Conservation (phyloP, 2,888 invertebrate species). For the Aporophyla nigra region DNA sequence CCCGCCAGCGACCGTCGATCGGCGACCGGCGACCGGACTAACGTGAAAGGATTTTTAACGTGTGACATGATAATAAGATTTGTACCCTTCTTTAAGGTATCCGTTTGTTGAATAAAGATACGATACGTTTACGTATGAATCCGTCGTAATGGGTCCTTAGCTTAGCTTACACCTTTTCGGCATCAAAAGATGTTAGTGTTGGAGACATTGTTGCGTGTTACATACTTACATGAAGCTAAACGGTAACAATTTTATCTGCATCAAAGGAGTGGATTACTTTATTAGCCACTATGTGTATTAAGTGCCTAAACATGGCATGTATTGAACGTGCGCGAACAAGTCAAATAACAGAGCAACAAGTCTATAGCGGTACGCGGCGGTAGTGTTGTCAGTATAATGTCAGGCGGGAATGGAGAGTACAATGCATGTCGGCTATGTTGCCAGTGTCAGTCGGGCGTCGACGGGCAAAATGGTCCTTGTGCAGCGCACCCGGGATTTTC, state of each 20-base stretch:
- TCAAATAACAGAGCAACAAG: constrained; percentile 77
- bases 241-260: neutral
- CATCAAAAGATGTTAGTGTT: neutral
- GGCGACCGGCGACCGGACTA: constrained; percentile 60
- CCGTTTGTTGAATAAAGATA: constrained; percentile 44
- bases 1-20: constrained; percentile 61
- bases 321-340: constrained; percentile 59
- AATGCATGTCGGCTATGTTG: constrained; percentile 77
- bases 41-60: constrained; percentile 72
- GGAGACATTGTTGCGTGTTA: constrained; percentile 1
- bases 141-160: constrained; percentile 11
- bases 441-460: constrained; percentile 72
- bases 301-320: constrained; percentile 48
- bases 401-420: constrained; percentile 75
- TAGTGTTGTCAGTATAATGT: constrained; percentile 76
- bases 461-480: constrained; percentile 77
- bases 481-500: constrained; percentile 76
- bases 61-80: constrained; percentile 69
- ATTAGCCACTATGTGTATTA: constrained; percentile 38
- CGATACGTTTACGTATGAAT: constrained; percentile 12
- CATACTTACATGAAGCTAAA: neutral
- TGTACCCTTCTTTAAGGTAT: constrained; percentile 51
- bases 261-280: constrained; percentile 21
- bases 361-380: constrained; percentile 68
- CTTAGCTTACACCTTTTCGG: neutral